Conservation (phyloP, 2,797 vertebrate genomes). For the Sphenodon punctatus region DNA sequence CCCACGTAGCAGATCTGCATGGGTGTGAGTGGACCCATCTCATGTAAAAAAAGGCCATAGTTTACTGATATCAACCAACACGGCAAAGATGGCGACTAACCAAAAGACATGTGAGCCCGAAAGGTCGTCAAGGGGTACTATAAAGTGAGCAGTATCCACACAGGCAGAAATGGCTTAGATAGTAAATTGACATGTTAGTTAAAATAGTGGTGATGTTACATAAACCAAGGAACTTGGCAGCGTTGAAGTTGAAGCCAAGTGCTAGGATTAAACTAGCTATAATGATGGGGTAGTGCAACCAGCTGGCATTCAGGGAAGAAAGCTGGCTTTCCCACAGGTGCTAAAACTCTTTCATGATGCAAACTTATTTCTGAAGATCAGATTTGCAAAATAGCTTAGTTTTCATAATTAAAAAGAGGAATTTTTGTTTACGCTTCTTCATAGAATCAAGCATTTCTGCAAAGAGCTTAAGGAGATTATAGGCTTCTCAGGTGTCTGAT, state of each 20-base stretch:
- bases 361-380: background rate
- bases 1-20: too few species aligned
- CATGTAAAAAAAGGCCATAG: too few species aligned
- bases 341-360: slow-evolving; percentile 1
- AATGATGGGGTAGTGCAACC: background rate
- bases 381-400: slow-evolving; percentile 8
- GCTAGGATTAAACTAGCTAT: background rate
- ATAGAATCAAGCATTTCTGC: slow-evolving; percentile 14
- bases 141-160: background rate
- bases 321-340: slow-evolving; percentile 16
- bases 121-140: background rate
- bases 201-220: background rate
- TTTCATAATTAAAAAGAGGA: slow-evolving; percentile 14
- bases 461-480: background rate
- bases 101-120: background rate
- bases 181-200: background rate
- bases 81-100: background rate
- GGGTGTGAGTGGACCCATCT: too few species aligned
- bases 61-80: background rate
- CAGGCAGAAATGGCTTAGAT: background rate
- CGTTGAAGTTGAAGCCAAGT: background rate
- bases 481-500: background rate
- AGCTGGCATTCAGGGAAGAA: background rate
- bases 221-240: background rate
- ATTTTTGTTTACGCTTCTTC: background rate